Evolutionary conservation across 2,113 vertebrate species (phyloP), one percentile per base, ranked within the genome.

Genomic region (Antidorcas marsupialis): DNA sequence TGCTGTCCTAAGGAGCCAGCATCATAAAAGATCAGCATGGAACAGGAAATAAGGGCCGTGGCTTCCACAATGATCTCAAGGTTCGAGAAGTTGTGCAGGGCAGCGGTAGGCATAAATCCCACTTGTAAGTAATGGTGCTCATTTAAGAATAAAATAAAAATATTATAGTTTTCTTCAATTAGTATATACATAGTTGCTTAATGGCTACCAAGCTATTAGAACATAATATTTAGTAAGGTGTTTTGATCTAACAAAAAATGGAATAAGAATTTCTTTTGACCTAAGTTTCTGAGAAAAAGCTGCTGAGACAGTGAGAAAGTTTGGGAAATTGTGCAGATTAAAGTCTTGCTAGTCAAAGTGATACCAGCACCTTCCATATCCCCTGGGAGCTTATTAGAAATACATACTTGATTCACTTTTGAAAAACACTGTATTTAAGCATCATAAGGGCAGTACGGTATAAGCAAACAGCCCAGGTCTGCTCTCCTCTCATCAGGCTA

Each of bases 71-170:
- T 43, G 7, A 74, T 36, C 25, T 14, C 25, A 50, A 57, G 11
- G 5, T 17, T 83, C 6, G 30, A 52, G 71, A 43, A 60, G 21
- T 2, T 96, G 23, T 39, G 2, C 17, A 67, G 8, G 21, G 28
- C 33, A 16, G 2, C 1, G 12, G 4, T 3, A 0, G 7, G 0
- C 52, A 9, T 45, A 45, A 52, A 76, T 62, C 11, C 5, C 30
- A 67, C 43, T 43, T 84, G 7, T 23, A 84, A 59, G 33, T 57
- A 74, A 83, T 7, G 36, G 33, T 36, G 13, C 16, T 28, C 57
- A 53, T 74, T 27, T 55, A 79, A 95, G 79, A 79, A 57, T 23
- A 81, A 86, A 94, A 59, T 62, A 15, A 57, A 91, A 76, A 23
- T 5, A 79, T 6, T 21, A 86, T 3, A 13, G 8, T 88, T 89